Percentiles rank a stretch among this genome's conserved stretches.
phyloP scores from a whole-genome alignment of 2,888 invertebrate species.

The Ariolimax columbianus region DNA sequence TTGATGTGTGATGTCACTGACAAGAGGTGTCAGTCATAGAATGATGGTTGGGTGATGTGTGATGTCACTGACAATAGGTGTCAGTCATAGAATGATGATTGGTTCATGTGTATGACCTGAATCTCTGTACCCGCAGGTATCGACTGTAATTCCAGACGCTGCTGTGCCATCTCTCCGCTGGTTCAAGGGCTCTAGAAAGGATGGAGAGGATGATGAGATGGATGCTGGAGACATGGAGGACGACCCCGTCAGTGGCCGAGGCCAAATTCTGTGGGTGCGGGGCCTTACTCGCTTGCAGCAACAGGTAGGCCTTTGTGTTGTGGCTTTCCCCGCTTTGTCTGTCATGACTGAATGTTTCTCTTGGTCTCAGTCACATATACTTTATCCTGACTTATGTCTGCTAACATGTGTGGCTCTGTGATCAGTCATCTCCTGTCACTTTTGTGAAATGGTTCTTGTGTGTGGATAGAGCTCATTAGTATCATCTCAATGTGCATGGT shows the following conservation, averaged over 20 bases:
- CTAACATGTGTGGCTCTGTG: not conserved
- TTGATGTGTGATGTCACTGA: too few species aligned
- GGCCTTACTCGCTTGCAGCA: constrained; percentile 90
- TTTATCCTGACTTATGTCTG: not conserved
- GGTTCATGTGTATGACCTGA: too few species aligned
- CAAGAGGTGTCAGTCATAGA: too few species aligned
- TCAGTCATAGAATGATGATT: too few species aligned
- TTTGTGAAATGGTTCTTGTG: too few species aligned
- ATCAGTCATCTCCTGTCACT: not conserved
- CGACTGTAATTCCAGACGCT: constrained; percentile 86
- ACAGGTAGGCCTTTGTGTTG: constrained; percentile 80
- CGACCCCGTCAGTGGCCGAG: constrained; percentile 80
- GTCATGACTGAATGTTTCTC: constrained; percentile 3
- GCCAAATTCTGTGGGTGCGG: constrained; percentile 99
- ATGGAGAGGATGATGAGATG: constrained; percentile 56
- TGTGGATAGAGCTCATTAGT: too few species aligned
- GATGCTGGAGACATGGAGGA: constrained; percentile 55
- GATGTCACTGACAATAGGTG: too few species aligned
- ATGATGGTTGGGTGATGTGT: too few species aligned
- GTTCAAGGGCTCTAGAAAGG: constrained; percentile 40
- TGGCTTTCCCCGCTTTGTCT: constrained; percentile 40
- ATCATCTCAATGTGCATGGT: too few species aligned
- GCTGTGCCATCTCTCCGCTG: constrained; percentile 82
- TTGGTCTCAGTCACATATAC: not conserved
- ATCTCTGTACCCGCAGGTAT: constrained; percentile 8